Percentiles rank a stretch among this genome's conserved stretches.
These are phyloP conservation scores for Crambe crambe DNA, from an alignment of 37 sponge, comb jelly and placozoan genomes.

Conservation along the genomic window DNA sequence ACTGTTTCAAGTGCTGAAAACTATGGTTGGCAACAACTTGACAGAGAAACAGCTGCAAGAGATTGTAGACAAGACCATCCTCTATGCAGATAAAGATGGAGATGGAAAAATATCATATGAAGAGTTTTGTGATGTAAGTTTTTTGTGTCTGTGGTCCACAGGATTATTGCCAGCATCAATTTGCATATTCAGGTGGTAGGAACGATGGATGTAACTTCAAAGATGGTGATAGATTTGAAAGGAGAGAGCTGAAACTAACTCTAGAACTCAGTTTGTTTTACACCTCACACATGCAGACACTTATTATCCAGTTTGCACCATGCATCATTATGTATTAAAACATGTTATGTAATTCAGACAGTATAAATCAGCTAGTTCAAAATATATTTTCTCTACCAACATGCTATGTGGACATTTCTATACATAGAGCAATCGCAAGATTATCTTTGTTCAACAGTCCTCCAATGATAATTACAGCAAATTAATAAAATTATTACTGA, in stretches of 20 bases:
- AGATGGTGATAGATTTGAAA: slow-evolving; percentile 72
- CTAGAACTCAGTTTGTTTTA: too few species aligned
- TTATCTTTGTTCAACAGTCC: too few species aligned
- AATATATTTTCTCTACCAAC: too few species aligned
- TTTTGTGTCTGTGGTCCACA: not conserved
- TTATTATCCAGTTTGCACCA: too few species aligned
- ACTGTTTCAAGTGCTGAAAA: slow-evolving; percentile 97
- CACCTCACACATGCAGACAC: too few species aligned
- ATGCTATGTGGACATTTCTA: too few species aligned
- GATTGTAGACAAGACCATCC: slow-evolving; percentile 99
- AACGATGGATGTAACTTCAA: slow-evolving; percentile 70
- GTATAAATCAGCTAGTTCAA: not conserved
- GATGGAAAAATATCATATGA: slow-evolving; percentile 99
- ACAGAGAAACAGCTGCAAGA: slow-evolving; percentile 99
- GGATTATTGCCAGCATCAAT: not conserved
- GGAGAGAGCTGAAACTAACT: not conserved
- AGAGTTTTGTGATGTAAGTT: slow-evolving; percentile 88
- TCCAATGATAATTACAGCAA: too few species aligned
- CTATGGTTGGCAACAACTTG: slow-evolving; percentile 98
- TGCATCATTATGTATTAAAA: not conserved
- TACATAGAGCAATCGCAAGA: too few species aligned
- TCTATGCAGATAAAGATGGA: slow-evolving; percentile 96
- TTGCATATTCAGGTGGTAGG: slow-evolving; percentile 63
- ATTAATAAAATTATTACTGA: too few species aligned
- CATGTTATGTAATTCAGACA: not conserved